Evolutionary conservation across 2,113 vertebrate genomes (phyloP), one percentile per base, ranked within the genome.

Genomic region (Pelvicachromis taeniatus): DNA sequence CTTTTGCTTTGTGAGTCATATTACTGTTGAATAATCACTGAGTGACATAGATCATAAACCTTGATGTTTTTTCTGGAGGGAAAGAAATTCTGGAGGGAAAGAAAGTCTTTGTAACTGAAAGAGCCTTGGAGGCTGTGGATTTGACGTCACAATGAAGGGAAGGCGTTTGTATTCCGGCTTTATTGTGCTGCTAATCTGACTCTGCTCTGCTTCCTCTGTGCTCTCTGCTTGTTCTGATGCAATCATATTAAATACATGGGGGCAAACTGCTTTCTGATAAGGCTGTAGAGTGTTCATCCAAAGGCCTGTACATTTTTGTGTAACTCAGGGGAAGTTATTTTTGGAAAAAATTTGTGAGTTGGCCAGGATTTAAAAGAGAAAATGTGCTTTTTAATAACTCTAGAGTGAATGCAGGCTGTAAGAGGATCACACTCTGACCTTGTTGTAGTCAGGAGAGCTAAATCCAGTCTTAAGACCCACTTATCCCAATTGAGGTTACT

Each of bases 391-490:
- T 90, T 77, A 88, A 85, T 80, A 87, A 45, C 17, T 2, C 35
- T 38, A 26, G n/a, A 77, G 31, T 85, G 68, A 85, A 82, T 50
- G 81, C 58, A n/a, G 40, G 53, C n/a, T 88, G 50, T 75, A 78
- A 58, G 23, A 89, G 59, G 85, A 90, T 75, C 88, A 77, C 81
- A 31, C 73, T 16, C 38, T 89, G 87, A 91, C 87, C 89, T 87
- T 77, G 68, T 82, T 90, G 80, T 58, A 65, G 70, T 17, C 45
- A 52, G 45, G 16, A 14, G 50, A 31, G 3, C 73, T 85, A 92
- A 95, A 91, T 87, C 93, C 88, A 77, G 56, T 42, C 78, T 87
- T 92, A 92, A 92, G 87, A 91, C 90, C 73, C 21, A 85, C 68
- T 93, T 88, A 92, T 88, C 80, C 85, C 6, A 6, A 78, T 59